Percentiles rank a stretch among this genome's conserved stretches.
Evolutionary conservation across 2,888 invertebrate species (phyloP).

Genomic region (Incurvaria masculella): DNA sequence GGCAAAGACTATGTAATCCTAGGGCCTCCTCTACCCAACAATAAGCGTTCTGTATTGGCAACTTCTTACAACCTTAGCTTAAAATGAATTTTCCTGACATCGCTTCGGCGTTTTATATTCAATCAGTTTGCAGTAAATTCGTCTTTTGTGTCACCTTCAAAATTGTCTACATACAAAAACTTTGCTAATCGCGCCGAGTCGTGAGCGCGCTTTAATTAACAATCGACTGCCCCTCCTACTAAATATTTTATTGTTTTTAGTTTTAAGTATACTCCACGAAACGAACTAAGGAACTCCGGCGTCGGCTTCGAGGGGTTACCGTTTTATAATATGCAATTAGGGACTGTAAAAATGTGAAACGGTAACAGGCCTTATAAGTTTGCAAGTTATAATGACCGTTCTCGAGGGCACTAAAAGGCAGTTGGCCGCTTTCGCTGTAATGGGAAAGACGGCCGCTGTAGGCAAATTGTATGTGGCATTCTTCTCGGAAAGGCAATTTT

Average conservation of each 20-base stretch:
- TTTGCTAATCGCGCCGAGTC: too few species aligned
- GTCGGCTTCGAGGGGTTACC: slow-evolving; percentile 29
- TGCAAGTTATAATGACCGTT: slow-evolving; percentile 27
- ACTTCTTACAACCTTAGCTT: slow-evolving; percentile 23
- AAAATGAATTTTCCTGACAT: too few species aligned
- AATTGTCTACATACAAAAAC: too few species aligned
- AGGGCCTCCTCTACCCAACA: too few species aligned
- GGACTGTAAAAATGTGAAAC: slow-evolving; percentile 52
- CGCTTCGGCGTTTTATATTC: too few species aligned
- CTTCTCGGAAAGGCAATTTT: not conserved
- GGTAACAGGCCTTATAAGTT: slow-evolving; percentile 22
- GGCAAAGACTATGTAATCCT: too few species aligned
- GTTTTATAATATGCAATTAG: slow-evolving; percentile 52
- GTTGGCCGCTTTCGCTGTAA: slow-evolving; percentile 20
- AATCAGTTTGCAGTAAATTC: too few species aligned
- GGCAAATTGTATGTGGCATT: slow-evolving; percentile 30
- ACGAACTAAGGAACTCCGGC: slow-evolving; percentile 17
- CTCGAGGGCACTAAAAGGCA: slow-evolving; percentile 30
- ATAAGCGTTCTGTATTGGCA: too few species aligned
- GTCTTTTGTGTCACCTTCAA: too few species aligned
- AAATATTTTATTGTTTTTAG: slow-evolving; percentile 13
- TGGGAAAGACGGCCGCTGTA: slow-evolving; percentile 27
- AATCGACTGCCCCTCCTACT: too few species aligned
- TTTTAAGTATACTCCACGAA: slow-evolving; percentile 20
- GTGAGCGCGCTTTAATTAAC: too few species aligned